Evolutionary conservation across 2,113 vertebrate genomes (phyloP).

Genomic region (Burhinus bistriatus): DNA sequence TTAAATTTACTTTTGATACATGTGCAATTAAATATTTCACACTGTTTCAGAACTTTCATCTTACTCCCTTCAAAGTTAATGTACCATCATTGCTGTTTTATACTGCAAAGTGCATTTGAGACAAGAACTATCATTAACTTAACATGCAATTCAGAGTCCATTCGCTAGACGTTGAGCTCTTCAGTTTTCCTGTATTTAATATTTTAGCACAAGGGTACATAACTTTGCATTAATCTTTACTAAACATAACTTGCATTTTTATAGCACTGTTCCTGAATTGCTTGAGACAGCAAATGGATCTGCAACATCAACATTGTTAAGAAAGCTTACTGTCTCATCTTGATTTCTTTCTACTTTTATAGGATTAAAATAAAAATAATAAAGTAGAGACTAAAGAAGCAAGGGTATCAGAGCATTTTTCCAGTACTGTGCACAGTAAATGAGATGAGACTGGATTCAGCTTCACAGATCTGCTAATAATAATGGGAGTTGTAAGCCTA

Average conservation of each 20-base stretch:
- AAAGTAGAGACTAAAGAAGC: conserved; percentile 3
- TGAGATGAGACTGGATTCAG: conserved; percentile 18
- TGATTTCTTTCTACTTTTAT: conserved; percentile 18
- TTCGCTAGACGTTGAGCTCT: background rate
- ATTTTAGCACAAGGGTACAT: conserved; percentile 13
- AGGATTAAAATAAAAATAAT: conserved; percentile 30
- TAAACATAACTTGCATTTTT: conserved; percentile 34
- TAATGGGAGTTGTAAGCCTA: conserved; percentile 23
- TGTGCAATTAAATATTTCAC: conserved; percentile 49
- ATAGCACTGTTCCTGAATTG: background rate
- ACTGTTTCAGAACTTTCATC: conserved; percentile 56
- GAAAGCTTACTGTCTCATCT: background rate
- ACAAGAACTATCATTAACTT: conserved; percentile 44
- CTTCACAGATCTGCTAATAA: conserved; percentile 37
- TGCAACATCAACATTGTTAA: background rate
- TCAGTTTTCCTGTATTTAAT: conserved; percentile 31
- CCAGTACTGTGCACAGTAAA: background rate
- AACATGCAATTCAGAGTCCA: conserved; percentile 9
- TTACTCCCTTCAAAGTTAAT: conserved; percentile 17
- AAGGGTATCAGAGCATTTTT: conserved; percentile 20
- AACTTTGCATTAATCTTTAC: conserved; percentile 41
- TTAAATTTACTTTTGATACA: conserved; percentile 62
- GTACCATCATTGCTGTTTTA: conserved; percentile 22
- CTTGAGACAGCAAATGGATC: background rate
- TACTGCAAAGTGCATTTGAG: conserved; percentile 8